phyloP scores from a whole-genome alignment of 1,140 invertebrate genomes.

The Drosophila serrata region DNA sequence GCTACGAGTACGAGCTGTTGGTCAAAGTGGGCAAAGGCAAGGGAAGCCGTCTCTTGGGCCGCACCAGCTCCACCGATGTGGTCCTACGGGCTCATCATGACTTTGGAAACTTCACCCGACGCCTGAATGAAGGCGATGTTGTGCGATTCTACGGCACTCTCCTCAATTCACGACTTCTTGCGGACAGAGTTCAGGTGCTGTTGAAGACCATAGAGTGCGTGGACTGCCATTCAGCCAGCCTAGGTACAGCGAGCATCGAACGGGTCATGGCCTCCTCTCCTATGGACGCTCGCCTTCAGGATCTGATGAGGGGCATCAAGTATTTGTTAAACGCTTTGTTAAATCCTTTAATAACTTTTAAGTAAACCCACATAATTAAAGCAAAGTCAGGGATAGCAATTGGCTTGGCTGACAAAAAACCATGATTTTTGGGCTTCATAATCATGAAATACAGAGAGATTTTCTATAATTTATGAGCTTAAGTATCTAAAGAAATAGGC shows the following conservation, averaged over 20 bases:
- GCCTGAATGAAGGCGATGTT: conserved; percentile 89
- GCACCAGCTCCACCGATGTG: conserved; percentile 87
- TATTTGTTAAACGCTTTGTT: conserved; percentile 91
- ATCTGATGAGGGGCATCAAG: conserved; percentile 89
- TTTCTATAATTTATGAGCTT: background rate
- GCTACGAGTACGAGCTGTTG: conserved; percentile 90
- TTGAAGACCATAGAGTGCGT: conserved; percentile 89
- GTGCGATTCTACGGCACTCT: conserved; percentile 90
- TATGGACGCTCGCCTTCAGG: conserved; percentile 86
- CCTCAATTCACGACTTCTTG: conserved; percentile 74
- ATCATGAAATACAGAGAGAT: background rate
- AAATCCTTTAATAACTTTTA: conserved; percentile 91
- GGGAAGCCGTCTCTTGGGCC: conserved; percentile 87
- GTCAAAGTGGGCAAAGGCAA: conserved; percentile 88
- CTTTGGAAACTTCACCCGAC: conserved; percentile 90
- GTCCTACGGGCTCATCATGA: conserved; percentile 87
- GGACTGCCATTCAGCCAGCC: conserved; percentile 87
- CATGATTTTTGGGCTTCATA: background rate
- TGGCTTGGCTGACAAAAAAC: background rate
- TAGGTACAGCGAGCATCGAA: conserved; percentile 86
- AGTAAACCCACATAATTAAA: conserved; percentile 83
- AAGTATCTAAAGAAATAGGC: too few species aligned
- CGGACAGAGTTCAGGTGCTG: conserved; percentile 84
- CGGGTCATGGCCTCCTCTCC: conserved; percentile 75
- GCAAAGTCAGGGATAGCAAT: background rate